Evolutionary conservation across 2,888 invertebrate species (phyloP), one percentile per base, ranked within the genome.

Genomic region (Oxytorus armatus): DNA sequence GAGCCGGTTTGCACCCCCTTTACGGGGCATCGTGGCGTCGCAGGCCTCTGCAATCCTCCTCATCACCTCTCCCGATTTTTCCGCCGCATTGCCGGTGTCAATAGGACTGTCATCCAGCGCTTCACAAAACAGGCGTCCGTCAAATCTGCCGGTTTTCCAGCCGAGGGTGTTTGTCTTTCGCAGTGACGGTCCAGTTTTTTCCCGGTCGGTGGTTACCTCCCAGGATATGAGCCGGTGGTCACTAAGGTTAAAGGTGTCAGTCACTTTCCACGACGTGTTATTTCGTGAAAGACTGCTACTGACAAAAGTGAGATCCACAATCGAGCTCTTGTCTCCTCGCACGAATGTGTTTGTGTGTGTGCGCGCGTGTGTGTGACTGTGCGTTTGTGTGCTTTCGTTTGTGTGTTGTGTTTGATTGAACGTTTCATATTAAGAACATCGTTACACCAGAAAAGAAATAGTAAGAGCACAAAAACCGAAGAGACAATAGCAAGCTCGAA

Each of bases 251-350:
- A n/a, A n/a, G n/a, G 63, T 82, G 36, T 72, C 74, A 8, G 75
- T 44, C 36, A 82, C 61, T 10, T 72, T 51, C 66, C 76, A 65
- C 57, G 51, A 81, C 0, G 70, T n/a, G 49, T 69, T 73, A 7
- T 80, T 36, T 61, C 66, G 82, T 18, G 55, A 72, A 8, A 85
- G 81, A 53, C 78, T 70, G 47, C 79, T 76, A 61, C 83, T 86
- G 65, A 81, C 84, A 70, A 83, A 84, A 0, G 85, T 85, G 69
- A 85, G 81, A 53, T 86, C 84, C 0, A 86, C 57, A 1, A 85
- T 80, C 0, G 85, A 85, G 42, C 74, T 81, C 18, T 59, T 55
- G 1, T 77, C 72, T 39, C 79, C 82, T 23, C 59, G 74, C 3
- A 8, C 39, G 57, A 69, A 86, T 0, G 85, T 86, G n/a, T n/a